Conservation (phyloP, 2,888 invertebrate genomes). For the Mystacides longicornis region DNA sequence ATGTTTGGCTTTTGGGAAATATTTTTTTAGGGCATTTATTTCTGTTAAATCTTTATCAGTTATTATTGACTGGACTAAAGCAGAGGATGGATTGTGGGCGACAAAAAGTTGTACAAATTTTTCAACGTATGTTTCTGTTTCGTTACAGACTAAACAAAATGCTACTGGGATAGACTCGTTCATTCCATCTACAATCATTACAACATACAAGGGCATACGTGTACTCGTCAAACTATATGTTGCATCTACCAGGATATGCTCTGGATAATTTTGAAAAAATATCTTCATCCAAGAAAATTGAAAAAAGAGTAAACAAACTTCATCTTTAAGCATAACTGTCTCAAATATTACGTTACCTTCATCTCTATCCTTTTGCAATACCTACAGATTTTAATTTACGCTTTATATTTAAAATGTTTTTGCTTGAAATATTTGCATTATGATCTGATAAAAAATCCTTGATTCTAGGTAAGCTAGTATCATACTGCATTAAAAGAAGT, state of each 20-base stretch:
- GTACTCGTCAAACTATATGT: background rate
- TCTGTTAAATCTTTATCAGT: slow-evolving; percentile 8
- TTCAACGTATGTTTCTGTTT: background rate
- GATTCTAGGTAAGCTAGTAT: background rate
- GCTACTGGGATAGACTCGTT: slow-evolving; percentile 4
- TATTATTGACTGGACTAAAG: slow-evolving; percentile 2
- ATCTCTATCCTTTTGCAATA: background rate
- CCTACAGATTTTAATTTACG: background rate
- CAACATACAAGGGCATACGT: slow-evolving; percentile 5
- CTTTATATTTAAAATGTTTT: background rate
- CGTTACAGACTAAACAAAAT: slow-evolving; percentile 2
- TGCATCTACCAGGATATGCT: slow-evolving; percentile 5
- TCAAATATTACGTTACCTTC: slow-evolving; percentile 1
- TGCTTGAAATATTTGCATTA: background rate
- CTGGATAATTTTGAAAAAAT: slow-evolving; percentile 3
- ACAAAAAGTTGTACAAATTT: slow-evolving; percentile 5
- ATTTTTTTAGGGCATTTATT: slow-evolving; percentile 1
- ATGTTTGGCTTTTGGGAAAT: background rate
- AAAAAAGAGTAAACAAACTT: background rate
- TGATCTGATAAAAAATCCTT: background rate
- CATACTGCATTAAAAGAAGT: background rate
- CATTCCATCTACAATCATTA: slow-evolving; percentile 2
- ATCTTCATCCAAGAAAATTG: slow-evolving; percentile 10
- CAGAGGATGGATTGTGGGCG: background rate
- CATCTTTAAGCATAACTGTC: background rate